These are phyloP conservation scores for Drosophila quadrilineata DNA, from an alignment of 1,140 invertebrate genomes.

Conservation along the genomic window DNA sequence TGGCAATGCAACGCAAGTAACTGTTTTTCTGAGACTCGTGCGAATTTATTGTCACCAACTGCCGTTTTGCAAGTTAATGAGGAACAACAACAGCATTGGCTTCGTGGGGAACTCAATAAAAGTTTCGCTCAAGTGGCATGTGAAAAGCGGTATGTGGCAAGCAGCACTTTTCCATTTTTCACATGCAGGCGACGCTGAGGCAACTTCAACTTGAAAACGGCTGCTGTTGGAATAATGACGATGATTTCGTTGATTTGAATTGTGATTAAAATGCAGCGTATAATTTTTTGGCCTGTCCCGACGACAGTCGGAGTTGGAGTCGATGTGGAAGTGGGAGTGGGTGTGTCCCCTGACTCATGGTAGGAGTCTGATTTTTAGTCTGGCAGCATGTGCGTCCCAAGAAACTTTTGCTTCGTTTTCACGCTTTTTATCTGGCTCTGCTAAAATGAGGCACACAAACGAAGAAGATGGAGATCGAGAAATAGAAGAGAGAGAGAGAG, in stretches of 20 bases:
- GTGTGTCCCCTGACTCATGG: no score
- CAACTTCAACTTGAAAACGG: constrained; percentile 34
- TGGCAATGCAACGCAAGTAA: constrained; percentile 2
- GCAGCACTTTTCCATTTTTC: constrained; percentile 39
- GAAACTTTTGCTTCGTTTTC: constrained; percentile 64
- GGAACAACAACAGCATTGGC: constrained; percentile 24
- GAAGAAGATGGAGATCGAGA: constrained; percentile 7
- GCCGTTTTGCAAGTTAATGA: constrained; percentile 35
- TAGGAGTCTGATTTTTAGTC: constrained; percentile 14
- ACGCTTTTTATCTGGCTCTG: constrained; percentile 64
- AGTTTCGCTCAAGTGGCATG: constrained; percentile 41
- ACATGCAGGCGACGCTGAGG: constrained; percentile 33
- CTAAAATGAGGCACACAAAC: constrained; percentile 41
- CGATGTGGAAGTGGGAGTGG: no score
- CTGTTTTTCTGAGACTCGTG: background rate
- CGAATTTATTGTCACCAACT: constrained; percentile 17
- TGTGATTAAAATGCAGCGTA: constrained; percentile 80
- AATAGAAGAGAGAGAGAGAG: constrained; percentile 14
- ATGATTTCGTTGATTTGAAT: constrained; percentile 78
- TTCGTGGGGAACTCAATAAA: constrained; percentile 15
- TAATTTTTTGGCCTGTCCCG: constrained; percentile 56
- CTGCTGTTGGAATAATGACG: constrained; percentile 70
- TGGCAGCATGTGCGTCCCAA: constrained; percentile 59
- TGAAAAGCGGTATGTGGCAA: no score
- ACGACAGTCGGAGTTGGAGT: constrained; percentile 19